These are phyloP conservation scores for Olivierus martensii DNA, from an alignment of 1,140 invertebrate species.

Conservation along the genomic window DNA sequence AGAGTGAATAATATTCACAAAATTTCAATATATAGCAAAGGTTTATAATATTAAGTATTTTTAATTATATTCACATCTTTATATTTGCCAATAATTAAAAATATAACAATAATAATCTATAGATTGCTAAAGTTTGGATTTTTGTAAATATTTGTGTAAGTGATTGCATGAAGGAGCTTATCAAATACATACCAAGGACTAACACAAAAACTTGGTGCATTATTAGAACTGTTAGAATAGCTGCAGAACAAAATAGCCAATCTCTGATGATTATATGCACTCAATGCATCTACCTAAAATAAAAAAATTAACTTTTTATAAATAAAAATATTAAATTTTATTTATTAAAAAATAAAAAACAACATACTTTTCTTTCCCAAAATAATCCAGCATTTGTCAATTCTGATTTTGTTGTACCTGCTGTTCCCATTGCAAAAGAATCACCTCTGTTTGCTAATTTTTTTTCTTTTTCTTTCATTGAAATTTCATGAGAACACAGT, in stretches of 20 bases:
- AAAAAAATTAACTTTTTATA: too few relatives aligned
- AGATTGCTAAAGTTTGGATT: too few relatives aligned
- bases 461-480: constrained; percentile 12
- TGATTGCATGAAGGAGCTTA: neutral
- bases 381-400: constrained; percentile 13
- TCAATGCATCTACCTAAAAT: constrained; percentile 53
- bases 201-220: constrained; percentile 74
- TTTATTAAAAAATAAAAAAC: neutral
- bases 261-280: constrained; percentile 73
- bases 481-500: constrained; percentile 19
- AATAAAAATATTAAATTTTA: neutral
- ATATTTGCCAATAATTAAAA: too few relatives aligned
- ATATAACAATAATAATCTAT: too few relatives aligned
- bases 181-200: constrained; percentile 54
- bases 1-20: too few relatives aligned
- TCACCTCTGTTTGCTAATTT: neutral
- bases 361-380: constrained; percentile 14
- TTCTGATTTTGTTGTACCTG: neutral
- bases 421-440: neutral
- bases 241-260: constrained; percentile 84
- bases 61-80: too few relatives aligned
- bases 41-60: too few relatives aligned
- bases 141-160: too few relatives aligned
- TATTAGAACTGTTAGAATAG: constrained; percentile 62
- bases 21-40: too few relatives aligned